Conservation (phyloP, 2,888 invertebrate genomes). For the Carpatolechia fugitivella region DNA sequence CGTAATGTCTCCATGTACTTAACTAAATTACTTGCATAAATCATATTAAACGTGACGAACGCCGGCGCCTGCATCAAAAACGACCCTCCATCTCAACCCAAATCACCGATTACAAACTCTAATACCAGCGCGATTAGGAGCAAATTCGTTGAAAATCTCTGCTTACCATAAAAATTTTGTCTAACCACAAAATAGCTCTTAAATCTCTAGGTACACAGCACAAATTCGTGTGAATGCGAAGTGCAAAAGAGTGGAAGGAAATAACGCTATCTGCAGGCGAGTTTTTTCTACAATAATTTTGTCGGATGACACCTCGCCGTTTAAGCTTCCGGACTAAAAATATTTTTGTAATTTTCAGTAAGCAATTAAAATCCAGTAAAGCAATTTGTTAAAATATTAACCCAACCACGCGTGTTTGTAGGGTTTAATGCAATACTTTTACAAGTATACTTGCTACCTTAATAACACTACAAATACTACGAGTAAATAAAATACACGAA, state of each 20-base stretch:
- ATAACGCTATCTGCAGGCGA: slow-evolving; percentile 41
- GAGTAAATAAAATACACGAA: too few species aligned
- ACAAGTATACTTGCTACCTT: too few species aligned
- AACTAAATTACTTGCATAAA: slow-evolving; percentile 78
- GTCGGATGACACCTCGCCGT: slow-evolving; percentile 37
- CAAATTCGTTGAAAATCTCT: slow-evolving; percentile 28
- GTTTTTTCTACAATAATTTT: slow-evolving; percentile 48
- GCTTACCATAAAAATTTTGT: slow-evolving; percentile 13
- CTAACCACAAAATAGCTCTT: not conserved
- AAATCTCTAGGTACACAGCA: not conserved
- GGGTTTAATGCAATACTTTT: too few species aligned
- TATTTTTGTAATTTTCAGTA: slow-evolving; percentile 20
- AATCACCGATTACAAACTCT: slow-evolving; percentile 41
- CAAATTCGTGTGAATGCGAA: not conserved
- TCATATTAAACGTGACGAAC: slow-evolving; percentile 77
- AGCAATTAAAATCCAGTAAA: slow-evolving; percentile 10
- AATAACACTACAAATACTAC: too few species aligned
- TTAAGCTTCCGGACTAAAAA: slow-evolving; percentile 32
- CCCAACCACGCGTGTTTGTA: too few species aligned
- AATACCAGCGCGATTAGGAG: slow-evolving; percentile 30
- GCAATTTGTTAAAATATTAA: not conserved
- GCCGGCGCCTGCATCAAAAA: slow-evolving; percentile 37
- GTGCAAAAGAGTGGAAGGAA: slow-evolving; percentile 25
- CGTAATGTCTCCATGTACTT: slow-evolving; percentile 75
- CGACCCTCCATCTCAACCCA: slow-evolving; percentile 27